Evolutionary conservation across 2,113 vertebrate genomes (phyloP).

Genomic region (Lasiurus cinereus): DNA sequence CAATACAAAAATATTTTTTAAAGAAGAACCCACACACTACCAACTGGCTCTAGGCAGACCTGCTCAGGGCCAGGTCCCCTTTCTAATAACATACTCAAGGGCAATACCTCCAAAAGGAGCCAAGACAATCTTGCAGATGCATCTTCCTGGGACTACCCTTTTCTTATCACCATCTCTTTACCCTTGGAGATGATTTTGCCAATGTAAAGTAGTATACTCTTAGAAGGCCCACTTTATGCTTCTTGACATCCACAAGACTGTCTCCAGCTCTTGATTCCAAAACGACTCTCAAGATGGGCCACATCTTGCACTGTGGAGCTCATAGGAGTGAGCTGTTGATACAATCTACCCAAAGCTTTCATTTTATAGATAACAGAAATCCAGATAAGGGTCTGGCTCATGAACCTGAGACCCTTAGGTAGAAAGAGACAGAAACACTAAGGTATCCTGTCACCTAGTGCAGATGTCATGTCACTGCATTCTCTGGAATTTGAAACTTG

Average conservation of each 20-base stretch:
- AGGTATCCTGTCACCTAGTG: background rate
- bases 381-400: background rate
- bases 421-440: background rate
- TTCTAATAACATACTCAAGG: background rate
- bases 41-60: no score
- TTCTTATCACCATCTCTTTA: background rate
- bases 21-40: no score
- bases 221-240: background rate
- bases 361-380: conserved; percentile 33
- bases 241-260: background rate
- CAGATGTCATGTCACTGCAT: background rate
- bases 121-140: background rate
- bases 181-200: background rate
- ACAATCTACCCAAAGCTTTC: background rate
- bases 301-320: background rate
- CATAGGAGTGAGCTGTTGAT: background rate
- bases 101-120: background rate
- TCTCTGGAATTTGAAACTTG: background rate
- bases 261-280: background rate
- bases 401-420: background rate
- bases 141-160: background rate
- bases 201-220: background rate
- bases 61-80: no score
- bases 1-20: no score
- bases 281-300: background rate